These are phyloP conservation scores for Rhodinocichla rosea DNA, from an alignment of 2,113 vertebrate genomes.

Conservation along the genomic window DNA sequence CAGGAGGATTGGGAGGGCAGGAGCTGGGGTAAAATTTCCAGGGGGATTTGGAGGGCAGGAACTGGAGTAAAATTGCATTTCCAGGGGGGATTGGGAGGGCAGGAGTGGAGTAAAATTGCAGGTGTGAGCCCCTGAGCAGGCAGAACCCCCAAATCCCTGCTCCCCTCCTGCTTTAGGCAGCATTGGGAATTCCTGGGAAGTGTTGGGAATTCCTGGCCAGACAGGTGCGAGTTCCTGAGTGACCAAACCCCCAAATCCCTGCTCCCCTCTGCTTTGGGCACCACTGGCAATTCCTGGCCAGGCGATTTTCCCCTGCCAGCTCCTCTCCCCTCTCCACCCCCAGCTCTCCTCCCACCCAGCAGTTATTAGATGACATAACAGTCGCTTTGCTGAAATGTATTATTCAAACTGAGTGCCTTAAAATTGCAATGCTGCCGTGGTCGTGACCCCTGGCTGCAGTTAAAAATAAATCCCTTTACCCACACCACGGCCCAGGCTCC, in stretches of 20 bases:
- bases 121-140: not conserved
- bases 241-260: too few species aligned
- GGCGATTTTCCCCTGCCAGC: not conserved
- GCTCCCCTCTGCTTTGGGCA: not conserved
- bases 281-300: not conserved
- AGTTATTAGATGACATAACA: conserved; percentile 65
- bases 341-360: conserved; percentile 2
- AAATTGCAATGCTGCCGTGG: conserved; percentile 67
- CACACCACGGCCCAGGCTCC: conserved; percentile 42
- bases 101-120: too few species aligned
- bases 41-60: not conserved
- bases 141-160: not conserved
- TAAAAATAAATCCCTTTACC: conserved; percentile 77
- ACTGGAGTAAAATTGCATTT: too few species aligned
- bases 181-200: not conserved
- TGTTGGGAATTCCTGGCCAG: not conserved
- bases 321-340: not conserved
- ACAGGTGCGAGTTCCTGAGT: too few species aligned
- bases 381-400: conserved; percentile 42
- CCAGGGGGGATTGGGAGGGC: too few species aligned
- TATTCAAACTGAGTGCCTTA: conserved; percentile 66
- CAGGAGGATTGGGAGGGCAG: too few species aligned
- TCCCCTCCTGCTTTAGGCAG: not conserved
- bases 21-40: too few species aligned
- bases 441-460: conserved; percentile 60